Conservation (phyloP, 2,888 invertebrate species). For the Flexamia atlantica region DNA sequence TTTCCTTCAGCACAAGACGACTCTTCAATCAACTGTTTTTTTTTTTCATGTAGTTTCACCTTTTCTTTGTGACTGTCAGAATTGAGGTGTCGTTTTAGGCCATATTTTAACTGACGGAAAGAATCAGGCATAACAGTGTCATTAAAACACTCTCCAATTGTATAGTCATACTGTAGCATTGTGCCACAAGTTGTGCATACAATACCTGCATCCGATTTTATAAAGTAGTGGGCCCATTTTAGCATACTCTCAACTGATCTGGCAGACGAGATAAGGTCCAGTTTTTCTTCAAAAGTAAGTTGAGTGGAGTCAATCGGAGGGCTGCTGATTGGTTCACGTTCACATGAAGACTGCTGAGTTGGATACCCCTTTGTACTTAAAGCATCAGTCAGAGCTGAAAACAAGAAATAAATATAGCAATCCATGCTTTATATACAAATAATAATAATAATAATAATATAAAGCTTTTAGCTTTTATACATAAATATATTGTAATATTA, state of each 20-base stretch:
- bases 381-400: too few species aligned
- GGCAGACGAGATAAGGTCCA: conserved; percentile 13
- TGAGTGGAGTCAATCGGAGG: neutral
- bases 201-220: neutral
- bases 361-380: too few species aligned
- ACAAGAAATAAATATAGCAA: too few species aligned
- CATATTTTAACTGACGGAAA: neutral
- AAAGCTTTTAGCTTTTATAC: too few species aligned
- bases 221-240: conserved; percentile 1
- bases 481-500: too few species aligned
- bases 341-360: too few species aligned
- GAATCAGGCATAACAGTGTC: neutral
- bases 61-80: neutral
- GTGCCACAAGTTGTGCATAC: neutral
- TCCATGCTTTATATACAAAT: too few species aligned
- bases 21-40: conserved; percentile 19
- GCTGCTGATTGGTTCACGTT: neutral
- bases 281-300: neutral
- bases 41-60: neutral
- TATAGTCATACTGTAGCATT: neutral
- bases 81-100: neutral
- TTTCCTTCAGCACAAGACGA: neutral
- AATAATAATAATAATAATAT: too few species aligned
- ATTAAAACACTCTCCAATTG: neutral
- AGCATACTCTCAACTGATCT: conserved; percentile 47